phyloP scores from a whole-genome alignment of 2,888 invertebrate species.

The Phalangium opilio region DNA sequence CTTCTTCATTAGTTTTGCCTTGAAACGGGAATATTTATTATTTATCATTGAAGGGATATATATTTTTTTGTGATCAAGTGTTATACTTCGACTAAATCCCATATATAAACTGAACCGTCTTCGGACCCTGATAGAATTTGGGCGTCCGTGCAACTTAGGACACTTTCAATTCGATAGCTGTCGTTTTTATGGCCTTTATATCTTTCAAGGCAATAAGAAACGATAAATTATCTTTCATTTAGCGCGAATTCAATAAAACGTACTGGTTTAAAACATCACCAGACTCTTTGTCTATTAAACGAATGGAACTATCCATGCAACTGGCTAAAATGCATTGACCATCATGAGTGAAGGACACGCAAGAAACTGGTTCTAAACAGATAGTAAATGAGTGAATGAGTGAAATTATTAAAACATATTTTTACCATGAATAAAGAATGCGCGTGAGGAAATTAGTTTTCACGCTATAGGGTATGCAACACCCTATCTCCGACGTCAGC shows the following conservation, averaged over 20 bases:
- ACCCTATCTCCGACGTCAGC: no score
- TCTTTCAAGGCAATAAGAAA: slow-evolving; percentile 31
- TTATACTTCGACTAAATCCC: slow-evolving; percentile 62
- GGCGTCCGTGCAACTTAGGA: slow-evolving; percentile 65
- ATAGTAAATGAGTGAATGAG: not conserved
- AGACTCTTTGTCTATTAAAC: slow-evolving; percentile 72
- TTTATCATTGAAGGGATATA: no score
- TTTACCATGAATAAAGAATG: no score
- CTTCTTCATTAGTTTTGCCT: slow-evolving; percentile 39
- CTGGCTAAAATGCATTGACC: slow-evolving; percentile 78
- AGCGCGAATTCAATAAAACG: slow-evolving; percentile 23
- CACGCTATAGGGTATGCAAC: no score
- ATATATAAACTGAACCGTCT: slow-evolving; percentile 67
- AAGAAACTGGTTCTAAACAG: slow-evolving; percentile 55
- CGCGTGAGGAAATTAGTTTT: no score
- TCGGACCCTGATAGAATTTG: slow-evolving; percentile 79
- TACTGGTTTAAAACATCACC: slow-evolving; percentile 58
- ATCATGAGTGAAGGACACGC: slow-evolving; percentile 71
- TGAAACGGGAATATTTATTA: slow-evolving; percentile 14
- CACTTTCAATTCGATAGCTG: slow-evolving; percentile 74
- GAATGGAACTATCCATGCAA: slow-evolving; percentile 63
- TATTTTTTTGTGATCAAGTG: no score
- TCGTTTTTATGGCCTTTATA: slow-evolving; percentile 68
- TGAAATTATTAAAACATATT: no score
- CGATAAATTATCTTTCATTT: not conserved